phyloP scores from a whole-genome alignment of 2,888 invertebrate genomes.

The Drosophila peninsularis region DNA sequence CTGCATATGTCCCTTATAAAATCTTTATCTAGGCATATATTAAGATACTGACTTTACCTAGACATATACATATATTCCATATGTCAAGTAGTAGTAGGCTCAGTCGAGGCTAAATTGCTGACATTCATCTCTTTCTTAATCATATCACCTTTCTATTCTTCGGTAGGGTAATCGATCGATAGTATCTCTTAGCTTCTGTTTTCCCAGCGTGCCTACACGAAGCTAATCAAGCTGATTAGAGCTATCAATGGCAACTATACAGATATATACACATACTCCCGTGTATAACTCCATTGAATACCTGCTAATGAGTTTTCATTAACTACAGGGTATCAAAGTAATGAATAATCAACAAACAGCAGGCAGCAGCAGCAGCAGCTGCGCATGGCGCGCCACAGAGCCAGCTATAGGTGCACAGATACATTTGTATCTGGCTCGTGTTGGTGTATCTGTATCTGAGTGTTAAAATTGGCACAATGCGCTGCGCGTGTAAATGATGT shows the following conservation, averaged over 20 bases:
- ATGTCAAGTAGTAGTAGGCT: too few species aligned
- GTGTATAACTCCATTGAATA: background rate
- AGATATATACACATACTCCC: background rate
- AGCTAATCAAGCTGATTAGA: background rate
- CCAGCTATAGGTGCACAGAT: conserved; percentile 41
- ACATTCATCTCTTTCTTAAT: too few species aligned
- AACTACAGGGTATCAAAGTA: conserved; percentile 26
- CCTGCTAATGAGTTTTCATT: background rate
- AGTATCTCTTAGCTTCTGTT: background rate
- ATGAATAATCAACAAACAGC: conserved; percentile 67
- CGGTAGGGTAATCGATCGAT: too few species aligned
- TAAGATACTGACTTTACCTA: too few species aligned
- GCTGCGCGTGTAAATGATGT: conserved; percentile 61
- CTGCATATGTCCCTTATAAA: too few species aligned
- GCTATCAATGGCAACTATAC: background rate
- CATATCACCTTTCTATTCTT: too few species aligned
- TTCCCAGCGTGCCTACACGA: background rate
- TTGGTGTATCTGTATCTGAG: conserved; percentile 26
- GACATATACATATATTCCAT: too few species aligned
- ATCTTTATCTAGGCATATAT: too few species aligned
- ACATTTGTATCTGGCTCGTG: conserved; percentile 43
- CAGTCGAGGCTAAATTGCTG: too few species aligned
- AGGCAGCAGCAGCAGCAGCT: conserved; percentile 36
- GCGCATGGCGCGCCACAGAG: conserved; percentile 63
- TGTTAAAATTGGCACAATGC: conserved; percentile 74